phyloP scores from a whole-genome alignment of 2,888 invertebrate genomes.

The Poecilus cupreus region DNA sequence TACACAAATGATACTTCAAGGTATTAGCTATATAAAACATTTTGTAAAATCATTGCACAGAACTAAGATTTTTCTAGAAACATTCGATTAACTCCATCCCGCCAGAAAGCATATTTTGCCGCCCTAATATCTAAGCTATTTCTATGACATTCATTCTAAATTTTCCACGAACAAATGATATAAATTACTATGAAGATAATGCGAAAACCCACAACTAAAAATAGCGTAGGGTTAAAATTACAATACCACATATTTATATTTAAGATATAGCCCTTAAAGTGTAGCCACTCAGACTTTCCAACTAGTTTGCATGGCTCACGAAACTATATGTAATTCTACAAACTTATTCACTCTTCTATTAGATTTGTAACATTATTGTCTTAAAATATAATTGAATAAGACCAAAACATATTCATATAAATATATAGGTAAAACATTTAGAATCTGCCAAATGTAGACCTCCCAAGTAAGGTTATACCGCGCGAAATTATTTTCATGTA shows the following conservation, averaged over 20 bases:
- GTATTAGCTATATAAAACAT: neutral
- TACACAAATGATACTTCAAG: too few relatives aligned
- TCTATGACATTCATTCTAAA: neutral
- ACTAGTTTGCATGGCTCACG: neutral
- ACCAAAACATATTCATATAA: neutral
- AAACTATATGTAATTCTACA: neutral
- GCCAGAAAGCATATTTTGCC: slow-evolving; percentile 36
- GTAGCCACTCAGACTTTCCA: neutral
- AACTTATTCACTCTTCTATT: neutral
- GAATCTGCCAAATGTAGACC: slow-evolving; percentile 48
- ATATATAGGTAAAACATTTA: neutral
- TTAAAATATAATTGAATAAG: neutral
- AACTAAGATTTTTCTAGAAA: neutral
- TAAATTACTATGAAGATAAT: neutral
- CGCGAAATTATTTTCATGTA: slow-evolving; percentile 27
- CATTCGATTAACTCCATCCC: neutral
- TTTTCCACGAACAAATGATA: neutral
- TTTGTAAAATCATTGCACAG: neutral
- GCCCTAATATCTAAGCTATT: neutral
- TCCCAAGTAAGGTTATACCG: slow-evolving; percentile 59
- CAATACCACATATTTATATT: neutral
- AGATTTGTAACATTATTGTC: neutral
- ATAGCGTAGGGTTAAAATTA: neutral
- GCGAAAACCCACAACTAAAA: neutral
- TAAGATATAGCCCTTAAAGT: neutral